Evolutionary conservation across 2,113 vertebrate species (phyloP).

Genomic region (Cervus canadensis): DNA sequence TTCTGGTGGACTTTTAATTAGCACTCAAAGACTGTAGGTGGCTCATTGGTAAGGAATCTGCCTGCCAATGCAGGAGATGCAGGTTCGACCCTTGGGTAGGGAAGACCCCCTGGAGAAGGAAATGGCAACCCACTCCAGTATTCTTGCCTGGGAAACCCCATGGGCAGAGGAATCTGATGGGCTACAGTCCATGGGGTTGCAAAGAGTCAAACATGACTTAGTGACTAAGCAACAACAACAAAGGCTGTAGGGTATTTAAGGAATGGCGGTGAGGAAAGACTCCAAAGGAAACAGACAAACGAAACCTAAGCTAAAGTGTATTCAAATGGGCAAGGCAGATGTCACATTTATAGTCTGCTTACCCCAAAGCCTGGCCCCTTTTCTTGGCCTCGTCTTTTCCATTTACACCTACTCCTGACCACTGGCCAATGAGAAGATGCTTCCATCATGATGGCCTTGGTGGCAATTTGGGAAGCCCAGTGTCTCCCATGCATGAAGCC

Average conservation of each 20-base stretch:
- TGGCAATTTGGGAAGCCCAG: no score
- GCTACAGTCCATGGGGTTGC: neutral
- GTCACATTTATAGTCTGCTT: neutral
- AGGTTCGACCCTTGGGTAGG: neutral
- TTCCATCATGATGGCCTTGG: neutral
- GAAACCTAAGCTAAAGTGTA: neutral
- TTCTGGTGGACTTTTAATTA: neutral
- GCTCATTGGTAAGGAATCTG: neutral
- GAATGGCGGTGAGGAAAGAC: neutral
- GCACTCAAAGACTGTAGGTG: neutral
- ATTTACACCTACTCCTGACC: neutral
- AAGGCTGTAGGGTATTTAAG: neutral
- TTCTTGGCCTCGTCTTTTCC: neutral
- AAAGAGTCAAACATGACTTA: neutral
- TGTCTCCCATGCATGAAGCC: neutral
- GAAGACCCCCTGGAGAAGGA: neutral
- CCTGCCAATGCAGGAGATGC: neutral
- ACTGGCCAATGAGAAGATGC: accelerated
- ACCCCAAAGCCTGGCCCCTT: neutral
- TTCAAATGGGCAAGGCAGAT: neutral
- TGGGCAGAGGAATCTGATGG: neutral
- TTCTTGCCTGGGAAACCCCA: neutral
- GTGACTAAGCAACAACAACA: neutral
- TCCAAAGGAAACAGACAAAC: neutral
- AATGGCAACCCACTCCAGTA: neutral